Percentiles rank a stretch among this genome's conserved stretches.
Evolutionary conservation across 2,113 vertebrate genomes (phyloP).

Genomic region (Tragelaphus scriptus): DNA sequence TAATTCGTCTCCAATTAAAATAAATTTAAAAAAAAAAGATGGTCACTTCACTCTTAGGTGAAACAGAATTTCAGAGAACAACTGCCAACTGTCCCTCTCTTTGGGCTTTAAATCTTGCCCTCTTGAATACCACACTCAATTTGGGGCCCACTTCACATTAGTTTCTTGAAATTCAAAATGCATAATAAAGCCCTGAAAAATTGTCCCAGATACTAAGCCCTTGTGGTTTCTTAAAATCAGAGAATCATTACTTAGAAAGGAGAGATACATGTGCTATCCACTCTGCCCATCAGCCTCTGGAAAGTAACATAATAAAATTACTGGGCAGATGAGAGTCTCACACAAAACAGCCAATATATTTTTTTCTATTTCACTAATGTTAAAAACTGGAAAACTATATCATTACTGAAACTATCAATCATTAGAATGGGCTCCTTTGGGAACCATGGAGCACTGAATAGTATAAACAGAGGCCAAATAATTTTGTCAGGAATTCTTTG

Average conservation of each 20-base stretch:
- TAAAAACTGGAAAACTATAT: background rate
- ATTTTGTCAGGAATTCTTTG: background rate
- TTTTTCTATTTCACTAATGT: background rate
- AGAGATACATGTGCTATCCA: background rate
- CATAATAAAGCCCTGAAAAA: background rate
- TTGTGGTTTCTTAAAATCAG: background rate
- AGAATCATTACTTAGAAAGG: background rate
- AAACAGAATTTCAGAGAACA: background rate
- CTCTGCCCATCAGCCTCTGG: background rate
- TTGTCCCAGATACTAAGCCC: background rate
- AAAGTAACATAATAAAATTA: background rate
- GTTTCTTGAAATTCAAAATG: slow-evolving; percentile 11
- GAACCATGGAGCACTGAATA: background rate
- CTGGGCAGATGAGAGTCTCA: background rate
- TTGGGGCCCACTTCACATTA: background rate
- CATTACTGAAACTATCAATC: background rate
- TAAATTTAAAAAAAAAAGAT: background rate
- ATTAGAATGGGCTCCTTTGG: background rate
- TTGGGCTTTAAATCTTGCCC: background rate
- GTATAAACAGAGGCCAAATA: background rate
- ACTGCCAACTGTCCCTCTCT: no score
- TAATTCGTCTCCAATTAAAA: background rate
- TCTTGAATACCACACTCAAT: background rate
- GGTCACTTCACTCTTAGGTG: background rate
- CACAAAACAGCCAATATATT: background rate